phyloP scores from a whole-genome alignment of 1,140 invertebrate species.

The Marisa cornuarietis region DNA sequence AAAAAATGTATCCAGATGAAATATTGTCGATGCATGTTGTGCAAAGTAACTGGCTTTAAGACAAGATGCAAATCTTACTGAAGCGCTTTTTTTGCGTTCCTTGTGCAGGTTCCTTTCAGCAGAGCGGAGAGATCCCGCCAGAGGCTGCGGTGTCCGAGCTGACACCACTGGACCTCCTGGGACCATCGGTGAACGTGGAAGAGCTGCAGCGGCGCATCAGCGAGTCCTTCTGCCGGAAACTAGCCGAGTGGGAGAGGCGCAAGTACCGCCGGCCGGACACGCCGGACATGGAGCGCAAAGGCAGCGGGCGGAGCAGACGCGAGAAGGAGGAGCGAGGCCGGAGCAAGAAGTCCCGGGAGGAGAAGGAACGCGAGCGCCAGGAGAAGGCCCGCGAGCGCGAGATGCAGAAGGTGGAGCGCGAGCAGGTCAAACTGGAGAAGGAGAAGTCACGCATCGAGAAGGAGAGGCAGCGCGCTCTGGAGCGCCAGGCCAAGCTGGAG shows the following conservation, averaged over 20 bases:
- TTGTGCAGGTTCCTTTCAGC: neutral
- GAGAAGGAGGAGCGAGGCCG: slow-evolving; percentile 50
- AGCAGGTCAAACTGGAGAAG: slow-evolving; percentile 73
- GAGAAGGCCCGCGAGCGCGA: slow-evolving; percentile 69
- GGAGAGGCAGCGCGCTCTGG: slow-evolving; percentile 63
- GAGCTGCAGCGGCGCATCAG: slow-evolving; percentile 77
- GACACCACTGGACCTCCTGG: slow-evolving; percentile 28
- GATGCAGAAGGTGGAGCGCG: slow-evolving; percentile 72
- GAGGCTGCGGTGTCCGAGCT: slow-evolving; percentile 17
- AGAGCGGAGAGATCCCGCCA: neutral
- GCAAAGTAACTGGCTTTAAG: no score
- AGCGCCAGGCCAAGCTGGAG: slow-evolving; percentile 69
- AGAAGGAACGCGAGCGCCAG: slow-evolving; percentile 52
- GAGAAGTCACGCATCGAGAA: slow-evolving; percentile 72
- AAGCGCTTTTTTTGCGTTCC: neutral
- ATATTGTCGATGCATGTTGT: no score
- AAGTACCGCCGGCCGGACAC: slow-evolving; percentile 45
- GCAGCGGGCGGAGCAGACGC: slow-evolving; percentile 26
- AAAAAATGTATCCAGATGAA: no score
- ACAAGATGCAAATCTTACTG: neutral
- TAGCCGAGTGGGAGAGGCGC: slow-evolving; percentile 76
- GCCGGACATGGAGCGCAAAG: slow-evolving; percentile 42
- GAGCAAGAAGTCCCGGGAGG: slow-evolving; percentile 52
- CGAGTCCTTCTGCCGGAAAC: slow-evolving; percentile 77
- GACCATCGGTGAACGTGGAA: slow-evolving; percentile 54